Base-by-base conservation (phyloP, 2,113 vertebrate genomes). In the Chlorocebus sabaeus region DNA sequence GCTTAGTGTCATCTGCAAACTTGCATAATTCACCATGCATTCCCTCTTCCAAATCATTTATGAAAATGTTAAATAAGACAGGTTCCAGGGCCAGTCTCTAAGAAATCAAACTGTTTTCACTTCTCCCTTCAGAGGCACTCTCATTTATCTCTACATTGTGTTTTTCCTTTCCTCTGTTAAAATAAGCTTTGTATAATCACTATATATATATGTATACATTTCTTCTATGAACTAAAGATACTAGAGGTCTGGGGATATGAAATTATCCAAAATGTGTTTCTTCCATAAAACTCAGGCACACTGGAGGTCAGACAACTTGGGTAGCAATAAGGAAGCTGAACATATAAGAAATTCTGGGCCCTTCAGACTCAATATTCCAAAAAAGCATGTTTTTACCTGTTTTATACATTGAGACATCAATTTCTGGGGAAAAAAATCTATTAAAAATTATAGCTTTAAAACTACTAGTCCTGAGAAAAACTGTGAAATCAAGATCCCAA, bases 61-160 rank as follows among this genome's bases (percentile, higher is more conserved):
- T 96, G 93, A 97, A 98, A 98, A 98, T 97, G 96, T 97, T 96
- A 98, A 98, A 98, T 97, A 97, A 96, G 92, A 96, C 76, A 97
- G 93, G 96, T 94, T 98, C 78, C 70, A 80, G 94, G 92, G 95
- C 97, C 92, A 96, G 87, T 95, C 95, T 73, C 90, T 97, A 95
- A 96, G 90, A 97, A 93, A 98, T 17, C 94, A 96, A 88, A 98
- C 78, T 96, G 95, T 57, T 97, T 97, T 96, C 76, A 96, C 92
- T 97, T 95, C 48, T 96, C 45, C 61, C 85, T 89, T 93, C 40
- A 75, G 52, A 97, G 22, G 61, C 43, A 61, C 22, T 90, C 82
- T 93, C 57, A 86, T 86, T 87, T 96, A 48, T 93, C n/a, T 87
- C 67, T 95, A 90, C 18, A 73, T 82, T 81, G 5, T 80, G 13